These are phyloP conservation scores for Bufo bufo DNA, from an alignment of 2,113 vertebrate genomes.

Conservation along the genomic window DNA sequence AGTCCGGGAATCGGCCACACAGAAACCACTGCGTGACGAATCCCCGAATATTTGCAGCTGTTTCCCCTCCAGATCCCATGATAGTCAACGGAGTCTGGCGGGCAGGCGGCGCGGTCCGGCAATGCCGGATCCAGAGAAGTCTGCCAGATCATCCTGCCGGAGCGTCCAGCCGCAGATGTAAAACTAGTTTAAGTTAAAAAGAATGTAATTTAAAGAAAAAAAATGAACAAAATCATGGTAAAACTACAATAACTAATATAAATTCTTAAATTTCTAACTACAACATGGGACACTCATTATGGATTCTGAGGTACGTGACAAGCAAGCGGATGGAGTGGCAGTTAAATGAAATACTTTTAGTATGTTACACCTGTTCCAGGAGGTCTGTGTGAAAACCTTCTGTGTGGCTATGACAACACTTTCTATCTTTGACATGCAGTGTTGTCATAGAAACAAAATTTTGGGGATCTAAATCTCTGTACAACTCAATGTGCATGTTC, in stretches of 20 bases:
- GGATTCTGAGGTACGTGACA: background rate
- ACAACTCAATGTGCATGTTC: background rate
- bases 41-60: too few relatives aligned
- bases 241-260: background rate
- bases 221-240: background rate
- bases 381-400: background rate
- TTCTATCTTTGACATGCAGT: background rate
- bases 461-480: background rate
- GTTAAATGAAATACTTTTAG: background rate
- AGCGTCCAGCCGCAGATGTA: too few relatives aligned
- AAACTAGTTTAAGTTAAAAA: too few relatives aligned
- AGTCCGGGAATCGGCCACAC: too few relatives aligned
- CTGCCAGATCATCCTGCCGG: too few relatives aligned
- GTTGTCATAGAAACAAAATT: background rate
- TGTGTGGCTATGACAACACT: background rate
- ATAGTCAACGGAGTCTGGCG: too few relatives aligned
- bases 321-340: background rate
- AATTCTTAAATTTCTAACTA: background rate
- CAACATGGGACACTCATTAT: background rate
- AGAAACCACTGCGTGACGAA: too few relatives aligned
- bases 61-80: too few relatives aligned
- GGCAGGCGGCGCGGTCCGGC: too few relatives aligned
- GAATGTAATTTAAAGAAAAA: background rate
- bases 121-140: too few relatives aligned
- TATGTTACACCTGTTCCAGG: background rate